A percentile compares a stretch with the other conserved stretches of the same genome.
phyloP scores from a whole-genome alignment of 2,113 vertebrate genomes.

The Hippoglossus stenolepis region DNA sequence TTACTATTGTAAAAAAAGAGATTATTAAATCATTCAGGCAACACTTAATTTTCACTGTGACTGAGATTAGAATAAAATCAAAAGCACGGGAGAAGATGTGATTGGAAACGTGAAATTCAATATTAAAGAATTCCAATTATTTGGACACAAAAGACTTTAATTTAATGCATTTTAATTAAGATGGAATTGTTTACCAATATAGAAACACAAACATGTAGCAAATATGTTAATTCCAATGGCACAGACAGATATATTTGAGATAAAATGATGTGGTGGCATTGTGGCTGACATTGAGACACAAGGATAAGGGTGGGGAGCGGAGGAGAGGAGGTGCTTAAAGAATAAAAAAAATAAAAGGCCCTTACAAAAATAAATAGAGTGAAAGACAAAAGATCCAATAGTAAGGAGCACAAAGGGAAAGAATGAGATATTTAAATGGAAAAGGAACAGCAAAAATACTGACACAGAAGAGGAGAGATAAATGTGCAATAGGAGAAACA shows the following conservation, averaged over 20 bases:
- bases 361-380: slow-evolving; percentile 2
- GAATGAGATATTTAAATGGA: not conserved
- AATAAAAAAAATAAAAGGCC: not conserved
- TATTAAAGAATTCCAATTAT: not conserved
- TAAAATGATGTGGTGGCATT: slow-evolving; percentile 13
- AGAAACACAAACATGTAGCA: not conserved
- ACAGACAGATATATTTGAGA: not conserved
- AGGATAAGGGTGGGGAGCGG: not conserved
- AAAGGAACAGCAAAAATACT: not conserved
- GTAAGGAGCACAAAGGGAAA: not conserved
- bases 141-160: not conserved
- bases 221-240: not conserved
- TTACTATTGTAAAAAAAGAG: not conserved
- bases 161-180: slow-evolving; percentile 2
- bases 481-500: slow-evolving; percentile 1
- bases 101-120: not conserved
- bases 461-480: not conserved
- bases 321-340: slow-evolving; percentile 7
- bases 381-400: slow-evolving; percentile 5
- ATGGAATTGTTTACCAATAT: not conserved
- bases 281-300: slow-evolving; percentile 21
- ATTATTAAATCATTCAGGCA: not conserved
- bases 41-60: not conserved
- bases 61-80: slow-evolving; percentile 7
- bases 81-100: not conserved